These are phyloP conservation scores for Actinia tenebrosa DNA, from an alignment of 64 coral and sea anemone species.

Conservation along the genomic window DNA sequence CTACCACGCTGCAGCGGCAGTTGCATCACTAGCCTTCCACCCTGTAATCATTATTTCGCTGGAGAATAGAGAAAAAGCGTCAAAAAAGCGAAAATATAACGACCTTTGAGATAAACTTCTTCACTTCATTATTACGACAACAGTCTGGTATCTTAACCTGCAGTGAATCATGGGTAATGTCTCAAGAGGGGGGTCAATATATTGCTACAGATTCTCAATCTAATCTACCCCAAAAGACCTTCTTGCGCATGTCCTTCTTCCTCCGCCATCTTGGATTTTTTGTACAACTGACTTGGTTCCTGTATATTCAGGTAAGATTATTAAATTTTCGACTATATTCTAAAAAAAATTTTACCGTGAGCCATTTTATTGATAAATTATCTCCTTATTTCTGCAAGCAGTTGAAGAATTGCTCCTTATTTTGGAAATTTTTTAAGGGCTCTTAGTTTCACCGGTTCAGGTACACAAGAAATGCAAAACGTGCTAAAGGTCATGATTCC, in stretches of 20 bases:
- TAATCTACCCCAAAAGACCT: not conserved
- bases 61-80: not conserved
- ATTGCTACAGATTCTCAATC: not conserved
- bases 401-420: not conserved
- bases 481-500: not conserved
- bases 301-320: slow-evolving; percentile 12
- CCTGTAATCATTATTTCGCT: slow-evolving; percentile 45
- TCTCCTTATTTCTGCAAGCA: not conserved
- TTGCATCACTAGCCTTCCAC: slow-evolving; percentile 50
- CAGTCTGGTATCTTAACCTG: not conserved
- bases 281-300: not conserved
- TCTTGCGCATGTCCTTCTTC: not conserved
- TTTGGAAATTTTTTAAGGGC: not conserved
- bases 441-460: not conserved
- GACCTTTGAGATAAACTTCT: not conserved
- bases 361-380: not conserved
- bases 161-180: slow-evolving; percentile 34
- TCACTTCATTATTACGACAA: not conserved
- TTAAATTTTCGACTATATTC: not conserved
- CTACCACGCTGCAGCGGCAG: slow-evolving; percentile 66
- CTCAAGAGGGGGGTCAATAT: not conserved
- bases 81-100: not conserved
- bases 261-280: slow-evolving; percentile 21
- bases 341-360: not conserved
- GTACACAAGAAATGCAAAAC: not conserved